Percentiles rank a stretch among this genome's conserved stretches.
These are phyloP conservation scores for Paracentrotus lividus DNA, from an alignment of 53 echinoderm and acorn worm species.

Conservation along the genomic window DNA sequence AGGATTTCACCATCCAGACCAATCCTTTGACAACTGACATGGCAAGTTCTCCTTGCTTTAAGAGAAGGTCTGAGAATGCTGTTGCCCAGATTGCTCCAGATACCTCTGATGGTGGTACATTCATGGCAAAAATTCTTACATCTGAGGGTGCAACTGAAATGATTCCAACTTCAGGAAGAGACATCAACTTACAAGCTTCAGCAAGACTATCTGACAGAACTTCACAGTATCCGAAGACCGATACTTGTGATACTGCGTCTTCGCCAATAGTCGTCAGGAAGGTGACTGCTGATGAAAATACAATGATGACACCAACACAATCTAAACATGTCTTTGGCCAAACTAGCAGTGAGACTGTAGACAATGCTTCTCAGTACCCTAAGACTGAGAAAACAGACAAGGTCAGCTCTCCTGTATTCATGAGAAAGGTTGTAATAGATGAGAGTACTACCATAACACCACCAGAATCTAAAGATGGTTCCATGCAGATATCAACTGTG, in stretches of 20 bases:
- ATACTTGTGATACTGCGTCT: constrained; percentile 7
- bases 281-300: constrained; percentile 4
- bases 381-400: neutral
- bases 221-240: neutral
- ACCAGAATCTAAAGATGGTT: neutral
- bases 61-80: constrained; percentile 8
- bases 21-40: constrained; percentile 46
- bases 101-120: constrained; percentile 13
- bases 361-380: constrained; percentile 8
- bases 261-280: constrained; percentile 41
- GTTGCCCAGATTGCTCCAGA: constrained; percentile 24
- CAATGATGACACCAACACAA: neutral
- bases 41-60: constrained; percentile 59
- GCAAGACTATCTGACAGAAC: neutral
- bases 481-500: neutral
- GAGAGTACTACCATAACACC: constrained; percentile 14
- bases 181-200: constrained; percentile 6
- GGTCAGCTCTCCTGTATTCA: constrained; percentile 37
- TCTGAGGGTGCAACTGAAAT: constrained; percentile 22
- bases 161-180: neutral
- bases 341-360: neutral
- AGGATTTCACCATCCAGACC: constrained; percentile 54
- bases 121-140: neutral
- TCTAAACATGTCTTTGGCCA: neutral
- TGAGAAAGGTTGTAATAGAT: constrained; percentile 18